phyloP scores from a whole-genome alignment of 2,113 vertebrate species.

The Bambusicola thoracicus region DNA sequence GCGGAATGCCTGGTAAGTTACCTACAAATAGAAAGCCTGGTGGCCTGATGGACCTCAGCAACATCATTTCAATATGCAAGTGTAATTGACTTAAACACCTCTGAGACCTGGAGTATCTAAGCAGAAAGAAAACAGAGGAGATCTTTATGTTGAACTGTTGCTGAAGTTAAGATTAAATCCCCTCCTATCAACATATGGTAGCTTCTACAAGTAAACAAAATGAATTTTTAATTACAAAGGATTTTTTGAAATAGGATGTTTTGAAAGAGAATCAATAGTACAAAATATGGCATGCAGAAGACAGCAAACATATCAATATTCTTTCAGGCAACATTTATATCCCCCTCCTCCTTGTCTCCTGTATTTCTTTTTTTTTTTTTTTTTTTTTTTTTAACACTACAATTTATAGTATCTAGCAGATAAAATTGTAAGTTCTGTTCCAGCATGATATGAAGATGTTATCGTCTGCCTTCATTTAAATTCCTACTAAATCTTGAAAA shows the following conservation, averaged over 20 bases:
- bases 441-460: not conserved
- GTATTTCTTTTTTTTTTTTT: not conserved
- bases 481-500: not conserved
- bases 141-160: not conserved
- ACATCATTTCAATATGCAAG: not conserved
- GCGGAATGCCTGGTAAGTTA: slow-evolving; percentile 85
- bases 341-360: not conserved
- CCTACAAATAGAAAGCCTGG: not conserved
- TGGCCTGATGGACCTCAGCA: not conserved
- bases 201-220: not conserved
- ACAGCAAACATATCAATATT: not conserved
- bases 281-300: not conserved
- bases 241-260: too few species aligned
- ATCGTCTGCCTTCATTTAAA: not conserved
- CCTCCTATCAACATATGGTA: not conserved
- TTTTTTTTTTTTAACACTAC: not conserved
- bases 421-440: not conserved
- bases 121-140: not conserved
- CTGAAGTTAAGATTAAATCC: not conserved
- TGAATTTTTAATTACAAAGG: not conserved
- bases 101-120: not conserved
- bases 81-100: not conserved
- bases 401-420: not conserved
- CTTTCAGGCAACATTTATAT: not conserved
- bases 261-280: not conserved